phyloP scores from a whole-genome alignment of 35 echinoderm and acorn worm genomes.

The Lytechinus pictus region DNA sequence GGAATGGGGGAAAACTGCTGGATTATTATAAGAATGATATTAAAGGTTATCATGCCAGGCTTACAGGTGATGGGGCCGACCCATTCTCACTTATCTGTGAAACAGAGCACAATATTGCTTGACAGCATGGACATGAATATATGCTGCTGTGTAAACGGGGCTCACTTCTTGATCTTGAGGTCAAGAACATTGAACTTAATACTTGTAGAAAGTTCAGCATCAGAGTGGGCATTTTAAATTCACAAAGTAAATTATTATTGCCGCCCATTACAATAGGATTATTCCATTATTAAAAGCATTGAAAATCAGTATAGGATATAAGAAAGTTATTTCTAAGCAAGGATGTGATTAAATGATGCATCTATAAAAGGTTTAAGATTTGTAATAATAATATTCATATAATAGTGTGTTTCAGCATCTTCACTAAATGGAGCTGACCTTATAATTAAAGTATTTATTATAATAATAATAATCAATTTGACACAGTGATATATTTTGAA shows the following conservation, averaged over 20 bases:
- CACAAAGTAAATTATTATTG: not conserved
- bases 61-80: not conserved
- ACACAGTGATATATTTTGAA: not conserved
- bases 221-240: not conserved
- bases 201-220: not conserved
- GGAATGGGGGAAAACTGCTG: not conserved
- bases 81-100: not conserved
- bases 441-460: not conserved
- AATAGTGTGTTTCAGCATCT: not conserved
- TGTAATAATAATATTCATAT: not conserved
- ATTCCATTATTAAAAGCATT: not conserved
- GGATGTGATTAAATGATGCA: not conserved
- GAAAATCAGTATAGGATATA: not conserved
- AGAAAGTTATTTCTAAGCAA: not conserved
- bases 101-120: not conserved
- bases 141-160: not conserved
- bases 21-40: not conserved
- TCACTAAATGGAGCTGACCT: not conserved
- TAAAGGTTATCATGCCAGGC: not conserved
- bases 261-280: not conserved
- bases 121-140: not conserved
- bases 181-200: not conserved
- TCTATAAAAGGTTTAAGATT: not conserved
- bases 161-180: not conserved
- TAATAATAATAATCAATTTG: not conserved